These are phyloP conservation scores for Pyrocephalus nanus DNA, from an alignment of 2,797 vertebrate genomes.

Conservation along the genomic window DNA sequence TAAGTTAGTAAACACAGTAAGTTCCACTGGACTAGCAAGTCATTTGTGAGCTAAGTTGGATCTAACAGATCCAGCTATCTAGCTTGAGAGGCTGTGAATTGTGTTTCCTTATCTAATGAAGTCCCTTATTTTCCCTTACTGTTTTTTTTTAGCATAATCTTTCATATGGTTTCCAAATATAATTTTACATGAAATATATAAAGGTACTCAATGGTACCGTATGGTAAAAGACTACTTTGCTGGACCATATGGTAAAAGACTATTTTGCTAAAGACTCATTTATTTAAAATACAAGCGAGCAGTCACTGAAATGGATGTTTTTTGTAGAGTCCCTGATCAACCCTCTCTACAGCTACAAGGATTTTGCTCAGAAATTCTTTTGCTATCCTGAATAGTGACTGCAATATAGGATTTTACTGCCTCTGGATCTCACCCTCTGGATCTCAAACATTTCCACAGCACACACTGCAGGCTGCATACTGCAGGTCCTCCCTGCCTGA, in stretches of 20 bases:
- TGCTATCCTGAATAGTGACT: neutral
- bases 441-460: neutral
- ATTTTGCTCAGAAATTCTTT: neutral
- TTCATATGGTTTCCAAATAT: neutral
- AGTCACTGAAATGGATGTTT: neutral
- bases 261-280: neutral
- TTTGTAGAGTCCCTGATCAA: neutral
- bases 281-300: neutral
- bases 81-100: neutral
- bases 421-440: neutral
- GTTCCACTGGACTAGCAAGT: neutral
- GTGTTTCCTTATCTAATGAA: neutral
- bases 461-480: fast-evolving
- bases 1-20: neutral
- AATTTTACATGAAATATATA: neutral
- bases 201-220: neutral
- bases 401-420: neutral
- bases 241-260: too few relatives aligned
- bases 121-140: neutral
- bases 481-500: neutral
- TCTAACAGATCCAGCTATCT: neutral
- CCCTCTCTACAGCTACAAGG: neutral
- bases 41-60: neutral
- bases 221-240: neutral
- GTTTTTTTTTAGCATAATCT: neutral